Evolutionary conservation across 1,140 invertebrate species (phyloP).

Genomic region (Rhizoglyphus robini): DNA sequence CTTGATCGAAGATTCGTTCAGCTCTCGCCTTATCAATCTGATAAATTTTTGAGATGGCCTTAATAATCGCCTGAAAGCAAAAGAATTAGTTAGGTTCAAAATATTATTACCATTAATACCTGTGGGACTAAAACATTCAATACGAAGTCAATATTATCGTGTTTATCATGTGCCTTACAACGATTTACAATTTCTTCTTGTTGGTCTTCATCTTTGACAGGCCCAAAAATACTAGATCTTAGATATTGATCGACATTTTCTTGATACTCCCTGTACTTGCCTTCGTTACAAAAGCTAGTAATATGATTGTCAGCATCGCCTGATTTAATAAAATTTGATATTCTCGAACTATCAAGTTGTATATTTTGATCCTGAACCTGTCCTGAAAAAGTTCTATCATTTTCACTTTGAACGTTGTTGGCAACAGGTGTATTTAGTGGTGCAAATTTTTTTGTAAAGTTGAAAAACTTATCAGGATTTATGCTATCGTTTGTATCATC

Average conservation of each 20-base stretch:
- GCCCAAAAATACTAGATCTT: constrained; percentile 20
- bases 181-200: constrained; percentile 23
- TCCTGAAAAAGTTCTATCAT: background rate
- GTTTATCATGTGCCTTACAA: too few species aligned
- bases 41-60: background rate
- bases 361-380: background rate
- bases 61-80: constrained; percentile 1
- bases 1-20: background rate
- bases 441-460: too few species aligned
- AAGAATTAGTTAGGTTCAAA: too few species aligned
- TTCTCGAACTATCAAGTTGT: background rate
- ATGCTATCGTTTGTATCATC: too few species aligned
- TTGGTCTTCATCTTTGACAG: constrained; percentile 23
- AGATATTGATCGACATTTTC: constrained; percentile 16
- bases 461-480: too few species aligned
- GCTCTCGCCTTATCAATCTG: background rate
- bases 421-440: too few species aligned
- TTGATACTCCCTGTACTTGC: constrained; percentile 5
- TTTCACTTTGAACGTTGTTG: too few species aligned
- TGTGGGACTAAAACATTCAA: too few species aligned
- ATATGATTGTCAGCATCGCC: constrained; percentile 16
- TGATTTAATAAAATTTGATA: constrained; percentile 11
- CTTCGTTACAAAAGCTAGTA: constrained; percentile 16
- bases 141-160: constrained; percentile 4
- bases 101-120: too few species aligned